Evolutionary conservation across 30 jellyfish, hydroid and myxozoan genomes (phyloP), one percentile per base, ranked within the genome.

Genomic region (Rhopilema esculentum): DNA sequence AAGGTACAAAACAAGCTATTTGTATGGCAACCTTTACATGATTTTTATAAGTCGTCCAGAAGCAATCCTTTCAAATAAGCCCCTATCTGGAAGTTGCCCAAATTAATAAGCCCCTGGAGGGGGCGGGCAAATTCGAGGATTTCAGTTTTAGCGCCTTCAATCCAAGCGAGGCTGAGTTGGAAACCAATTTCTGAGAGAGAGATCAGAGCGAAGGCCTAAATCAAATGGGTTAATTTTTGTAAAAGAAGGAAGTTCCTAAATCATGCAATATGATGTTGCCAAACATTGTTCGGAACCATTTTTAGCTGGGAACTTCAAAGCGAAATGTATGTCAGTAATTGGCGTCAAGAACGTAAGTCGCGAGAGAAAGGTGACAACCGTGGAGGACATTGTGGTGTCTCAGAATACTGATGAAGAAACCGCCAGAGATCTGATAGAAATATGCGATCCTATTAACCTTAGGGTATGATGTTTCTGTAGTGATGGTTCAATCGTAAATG

Each of bases 371-470:
- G 88, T 62, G 64, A 68, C 69, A n/a, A 63, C 77, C 16, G 12
- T 62, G 1, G 87, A 91, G 50, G 84, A 91, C 65, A 50, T 86
- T 26, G 87, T 82, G 53, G 72, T 53, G 0, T 27, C 73, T 0
- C 83, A 84, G 49, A 33, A 85, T 9, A 80, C 77, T 64, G 93
- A 91, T 74, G 31, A 17, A 19, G 94, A 91, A 50, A 91, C 98
- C 61, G 90, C 91, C 0, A 71, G 28, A 26, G 98, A 91, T 62
- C 87, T 91, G 25, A 63, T 72, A 32, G 88, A 68, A 22, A 82
- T 91, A 18, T 91, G 98, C 68, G 91, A 83, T 71, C 90, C 91
- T 32, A 77, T 68, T 1, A 91, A 91, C 73, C 66, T 91, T 30
- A 80, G 80, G 88, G 98, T 91, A 22, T 28, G 66, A 23, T 24